Evolutionary conservation across 2,113 vertebrate genomes (phyloP).

Genomic region (Cathartes aura): DNA sequence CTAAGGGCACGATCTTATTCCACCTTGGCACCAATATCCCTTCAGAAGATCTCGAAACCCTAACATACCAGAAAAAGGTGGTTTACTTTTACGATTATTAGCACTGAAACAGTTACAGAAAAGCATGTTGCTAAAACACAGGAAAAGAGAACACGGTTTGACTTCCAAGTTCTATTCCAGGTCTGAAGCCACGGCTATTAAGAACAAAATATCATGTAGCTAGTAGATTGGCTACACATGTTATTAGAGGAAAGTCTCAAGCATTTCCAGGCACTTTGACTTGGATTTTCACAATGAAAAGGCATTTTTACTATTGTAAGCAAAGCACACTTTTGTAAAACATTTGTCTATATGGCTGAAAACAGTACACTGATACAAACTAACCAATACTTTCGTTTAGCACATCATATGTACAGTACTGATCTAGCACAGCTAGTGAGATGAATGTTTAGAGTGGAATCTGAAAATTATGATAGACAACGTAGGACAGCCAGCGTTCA

Average conservation of each 20-base stretch:
- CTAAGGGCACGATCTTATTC: neutral
- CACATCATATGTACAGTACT: fast-evolving
- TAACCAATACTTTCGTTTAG: neutral
- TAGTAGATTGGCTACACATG: fast-evolving
- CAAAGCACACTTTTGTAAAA: neutral
- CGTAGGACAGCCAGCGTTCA: too few relatives aligned
- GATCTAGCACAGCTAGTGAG: neutral
- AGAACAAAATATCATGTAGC: neutral
- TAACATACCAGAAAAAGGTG: neutral
- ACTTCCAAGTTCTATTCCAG: neutral
- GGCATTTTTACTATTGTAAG: neutral
- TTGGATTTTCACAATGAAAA: neutral
- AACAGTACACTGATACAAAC: neutral
- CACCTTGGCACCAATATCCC: neutral
- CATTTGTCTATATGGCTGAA: fast-evolving
- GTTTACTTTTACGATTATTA: neutral
- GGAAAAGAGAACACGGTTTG: neutral
- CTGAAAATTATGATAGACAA: neutral
- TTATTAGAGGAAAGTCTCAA: neutral
- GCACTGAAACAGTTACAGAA: neutral
- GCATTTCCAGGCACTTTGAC: neutral
- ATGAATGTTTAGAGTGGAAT: neutral
- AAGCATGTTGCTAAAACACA: neutral
- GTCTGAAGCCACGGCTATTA: neutral
- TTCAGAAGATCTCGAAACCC: neutral